These are phyloP conservation scores for Bradypodion pumilum DNA, from an alignment of 2,797 vertebrate species.

Conservation along the genomic window DNA sequence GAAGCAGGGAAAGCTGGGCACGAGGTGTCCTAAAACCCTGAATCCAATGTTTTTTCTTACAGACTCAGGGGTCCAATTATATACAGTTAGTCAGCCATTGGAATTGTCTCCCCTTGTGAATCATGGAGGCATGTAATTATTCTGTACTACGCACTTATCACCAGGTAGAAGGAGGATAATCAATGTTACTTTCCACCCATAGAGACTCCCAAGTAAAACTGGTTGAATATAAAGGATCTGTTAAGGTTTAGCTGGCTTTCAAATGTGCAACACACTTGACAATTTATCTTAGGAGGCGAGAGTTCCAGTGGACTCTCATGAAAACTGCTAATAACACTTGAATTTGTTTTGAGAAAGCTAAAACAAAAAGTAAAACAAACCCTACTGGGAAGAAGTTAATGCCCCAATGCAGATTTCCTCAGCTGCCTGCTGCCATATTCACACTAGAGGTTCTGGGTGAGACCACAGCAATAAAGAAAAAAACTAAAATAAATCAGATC, in stretches of 20 bases:
- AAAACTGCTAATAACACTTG: not conserved
- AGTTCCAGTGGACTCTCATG: not conserved
- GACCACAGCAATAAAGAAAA: not conserved
- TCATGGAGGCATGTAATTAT: constrained; percentile 10
- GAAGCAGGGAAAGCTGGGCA: not conserved
- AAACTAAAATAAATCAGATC: not conserved
- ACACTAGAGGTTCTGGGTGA: not conserved
- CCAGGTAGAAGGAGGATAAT: not conserved
- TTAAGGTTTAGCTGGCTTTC: not conserved
- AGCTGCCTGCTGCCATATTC: not conserved
- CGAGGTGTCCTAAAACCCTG: not conserved
- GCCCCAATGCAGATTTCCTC: not conserved
- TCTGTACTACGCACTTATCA: not conserved
- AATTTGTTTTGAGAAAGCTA: not conserved
- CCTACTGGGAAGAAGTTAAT: not conserved
- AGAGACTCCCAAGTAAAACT: not conserved
- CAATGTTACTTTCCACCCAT: not conserved
- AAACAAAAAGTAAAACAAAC: not conserved
- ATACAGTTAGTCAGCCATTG: constrained; percentile 10
- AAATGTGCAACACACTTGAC: not conserved
- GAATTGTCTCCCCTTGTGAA: constrained; percentile 1
- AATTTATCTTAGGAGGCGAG: not conserved
- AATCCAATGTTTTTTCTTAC: not conserved
- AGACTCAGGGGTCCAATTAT: constrained; percentile 21
- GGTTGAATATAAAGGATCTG: not conserved